Conservation (phyloP, 2,113 vertebrate genomes). For the Benitochromis conjunctus region DNA sequence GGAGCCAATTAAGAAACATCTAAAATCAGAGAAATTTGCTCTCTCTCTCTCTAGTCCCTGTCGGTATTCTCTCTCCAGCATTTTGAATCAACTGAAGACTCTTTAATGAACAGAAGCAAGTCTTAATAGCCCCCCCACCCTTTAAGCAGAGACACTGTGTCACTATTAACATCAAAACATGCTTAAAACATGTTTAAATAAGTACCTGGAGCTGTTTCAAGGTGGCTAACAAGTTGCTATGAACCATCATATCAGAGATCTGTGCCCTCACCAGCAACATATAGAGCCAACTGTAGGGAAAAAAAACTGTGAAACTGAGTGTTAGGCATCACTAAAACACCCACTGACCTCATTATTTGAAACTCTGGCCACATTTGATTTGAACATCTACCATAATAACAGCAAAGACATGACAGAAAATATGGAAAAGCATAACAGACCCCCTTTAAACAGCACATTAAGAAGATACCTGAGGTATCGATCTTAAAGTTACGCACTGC, state of each 20-base stretch:
- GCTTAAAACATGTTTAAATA: background rate
- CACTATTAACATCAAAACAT: background rate
- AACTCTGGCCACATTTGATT: background rate
- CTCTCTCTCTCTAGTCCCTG: background rate
- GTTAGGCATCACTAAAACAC: background rate
- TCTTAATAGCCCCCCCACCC: background rate
- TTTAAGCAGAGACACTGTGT: background rate
- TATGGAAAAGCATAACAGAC: background rate
- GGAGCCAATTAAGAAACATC: background rate
- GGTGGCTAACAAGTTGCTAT: background rate
- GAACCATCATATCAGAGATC: background rate
- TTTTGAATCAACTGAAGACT: background rate
- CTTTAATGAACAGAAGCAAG: background rate
- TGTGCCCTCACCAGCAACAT: background rate
- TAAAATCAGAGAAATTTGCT: background rate
- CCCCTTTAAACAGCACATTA: background rate
- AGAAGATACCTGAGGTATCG: background rate
- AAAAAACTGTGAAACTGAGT: background rate
- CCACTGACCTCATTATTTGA: background rate
- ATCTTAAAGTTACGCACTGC: background rate
- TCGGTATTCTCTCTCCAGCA: background rate
- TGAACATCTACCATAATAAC: background rate
- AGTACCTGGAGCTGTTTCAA: background rate
- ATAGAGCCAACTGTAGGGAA: background rate
- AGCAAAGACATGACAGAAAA: background rate